phyloP scores from a whole-genome alignment of 1,140 invertebrate genomes.

The Acromyrmex heyeri region DNA sequence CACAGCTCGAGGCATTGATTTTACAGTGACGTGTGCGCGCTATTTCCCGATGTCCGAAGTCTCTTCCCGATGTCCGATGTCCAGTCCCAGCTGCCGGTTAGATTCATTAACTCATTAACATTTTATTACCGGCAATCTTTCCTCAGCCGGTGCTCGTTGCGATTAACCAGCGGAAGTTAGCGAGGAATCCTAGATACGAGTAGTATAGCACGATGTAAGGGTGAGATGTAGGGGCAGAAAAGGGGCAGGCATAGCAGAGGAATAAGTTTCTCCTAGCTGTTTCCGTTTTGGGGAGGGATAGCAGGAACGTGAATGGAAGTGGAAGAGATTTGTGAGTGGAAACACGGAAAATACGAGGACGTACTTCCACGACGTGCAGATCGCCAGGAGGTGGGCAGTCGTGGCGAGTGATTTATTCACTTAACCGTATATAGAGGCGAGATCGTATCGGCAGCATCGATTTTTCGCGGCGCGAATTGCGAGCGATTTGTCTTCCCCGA shows the following conservation, averaged over 20 bases:
- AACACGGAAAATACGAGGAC: conserved; percentile 66
- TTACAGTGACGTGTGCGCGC: background rate
- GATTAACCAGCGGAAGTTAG: conserved; percentile 39
- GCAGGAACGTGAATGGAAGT: conserved; percentile 64
- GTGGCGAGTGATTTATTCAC: conserved; percentile 58
- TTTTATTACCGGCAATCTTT: conserved; percentile 78
- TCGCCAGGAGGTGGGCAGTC: conserved; percentile 41
- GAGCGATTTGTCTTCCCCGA: conserved; percentile 56
- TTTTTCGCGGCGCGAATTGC: conserved; percentile 63
- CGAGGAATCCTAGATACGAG: conserved; percentile 40
- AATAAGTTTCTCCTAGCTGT: conserved; percentile 69
- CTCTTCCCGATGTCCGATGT: conserved; percentile 25
- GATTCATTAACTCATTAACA: conserved; percentile 78
- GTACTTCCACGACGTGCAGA: conserved; percentile 57
- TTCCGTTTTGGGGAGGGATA: conserved; percentile 65
- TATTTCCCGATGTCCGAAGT: conserved; percentile 29
- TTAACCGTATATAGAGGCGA: conserved; percentile 49
- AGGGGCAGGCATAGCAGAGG: conserved; percentile 27
- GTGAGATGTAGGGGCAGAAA: conserved; percentile 2
- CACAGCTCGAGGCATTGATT: background rate
- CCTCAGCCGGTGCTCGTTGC: conserved; percentile 37
- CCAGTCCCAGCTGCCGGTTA: conserved; percentile 37
- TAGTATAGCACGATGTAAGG: conserved; percentile 48
- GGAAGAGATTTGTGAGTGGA: conserved; percentile 69
- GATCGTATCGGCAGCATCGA: conserved; percentile 62